phyloP scores from a whole-genome alignment of 2,797 vertebrate genomes.

The Myotis findleyi region DNA sequence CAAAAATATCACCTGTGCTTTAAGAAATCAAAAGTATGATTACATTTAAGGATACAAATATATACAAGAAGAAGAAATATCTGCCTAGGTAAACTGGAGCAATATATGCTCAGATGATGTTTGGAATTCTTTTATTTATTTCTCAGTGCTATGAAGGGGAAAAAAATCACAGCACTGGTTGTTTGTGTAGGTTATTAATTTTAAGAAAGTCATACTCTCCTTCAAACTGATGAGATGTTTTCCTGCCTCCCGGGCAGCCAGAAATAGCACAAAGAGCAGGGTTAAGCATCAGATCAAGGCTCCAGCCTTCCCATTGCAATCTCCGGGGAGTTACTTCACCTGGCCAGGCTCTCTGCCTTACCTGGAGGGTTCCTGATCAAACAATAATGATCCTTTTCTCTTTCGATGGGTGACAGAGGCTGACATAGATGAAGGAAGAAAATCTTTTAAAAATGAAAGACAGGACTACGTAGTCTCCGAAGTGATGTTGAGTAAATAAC shows the following conservation, averaged over 20 bases:
- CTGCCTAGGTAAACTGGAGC: not conserved
- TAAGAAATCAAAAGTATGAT: not conserved
- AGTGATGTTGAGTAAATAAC: slow-evolving; percentile 43
- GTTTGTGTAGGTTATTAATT: not conserved
- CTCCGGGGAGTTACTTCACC: not conserved
- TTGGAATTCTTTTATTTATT: not conserved
- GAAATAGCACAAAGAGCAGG: not conserved
- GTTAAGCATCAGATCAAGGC: accelerated
- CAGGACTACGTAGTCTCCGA: not conserved
- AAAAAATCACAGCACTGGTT: not conserved
- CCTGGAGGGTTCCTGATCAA: accelerated
- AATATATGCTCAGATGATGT: not conserved
- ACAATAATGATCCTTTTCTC: not conserved
- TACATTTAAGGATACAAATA: not conserved
- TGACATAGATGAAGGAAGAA: not conserved
- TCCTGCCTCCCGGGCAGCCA: not conserved
- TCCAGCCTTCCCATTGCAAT: not conserved
- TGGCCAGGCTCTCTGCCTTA: not conserved
- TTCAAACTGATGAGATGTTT: not conserved
- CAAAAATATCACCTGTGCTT: not conserved
- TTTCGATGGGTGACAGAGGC: not conserved
- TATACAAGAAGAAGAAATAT: not conserved
- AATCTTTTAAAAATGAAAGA: not conserved
- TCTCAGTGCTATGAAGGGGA: not conserved
- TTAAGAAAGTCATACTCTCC: not conserved